Percentiles rank a stretch among this genome's conserved stretches.
phyloP scores from a whole-genome alignment of 2,888 invertebrate species.

The Lamellibrachia satsuma region DNA sequence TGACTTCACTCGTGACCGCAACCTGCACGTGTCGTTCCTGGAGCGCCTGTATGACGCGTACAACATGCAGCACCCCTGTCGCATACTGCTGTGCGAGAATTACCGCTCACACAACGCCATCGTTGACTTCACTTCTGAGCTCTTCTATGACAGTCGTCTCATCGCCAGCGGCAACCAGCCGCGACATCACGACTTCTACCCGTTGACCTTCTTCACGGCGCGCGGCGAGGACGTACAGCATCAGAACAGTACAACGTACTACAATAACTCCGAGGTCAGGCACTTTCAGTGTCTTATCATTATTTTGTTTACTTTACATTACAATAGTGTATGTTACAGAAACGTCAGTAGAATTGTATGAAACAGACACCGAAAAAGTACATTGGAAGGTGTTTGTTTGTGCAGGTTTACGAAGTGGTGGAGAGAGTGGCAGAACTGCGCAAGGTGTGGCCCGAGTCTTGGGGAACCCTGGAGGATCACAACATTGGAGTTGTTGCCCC shows the following conservation, averaged over 20 bases:
- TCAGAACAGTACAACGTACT: slow-evolving; percentile 77
- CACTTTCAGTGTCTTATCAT: background rate
- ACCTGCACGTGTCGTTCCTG: slow-evolving; percentile 73
- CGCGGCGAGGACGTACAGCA: slow-evolving; percentile 84
- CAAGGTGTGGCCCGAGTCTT: slow-evolving; percentile 78
- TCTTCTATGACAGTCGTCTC: slow-evolving; percentile 77
- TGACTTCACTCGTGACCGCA: slow-evolving; percentile 67
- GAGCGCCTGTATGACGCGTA: slow-evolving; percentile 83
- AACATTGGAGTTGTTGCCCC: slow-evolving; percentile 87
- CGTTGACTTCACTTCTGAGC: slow-evolving; percentile 81
- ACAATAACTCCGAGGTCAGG: slow-evolving; percentile 79
- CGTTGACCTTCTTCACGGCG: slow-evolving; percentile 82
- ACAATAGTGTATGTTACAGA: background rate
- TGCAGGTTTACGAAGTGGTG: slow-evolving; percentile 77
- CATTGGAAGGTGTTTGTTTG: slow-evolving; percentile 18
- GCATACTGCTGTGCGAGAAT: slow-evolving; percentile 82
- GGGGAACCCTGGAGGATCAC: slow-evolving; percentile 75
- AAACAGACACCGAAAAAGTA: background rate
- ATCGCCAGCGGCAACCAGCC: slow-evolving; percentile 74
- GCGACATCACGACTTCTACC: slow-evolving; percentile 65
- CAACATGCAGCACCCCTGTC: slow-evolving; percentile 77
- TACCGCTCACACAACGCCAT: slow-evolving; percentile 85
- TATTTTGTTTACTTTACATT: background rate
- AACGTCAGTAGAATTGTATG: background rate
- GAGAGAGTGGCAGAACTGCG: slow-evolving; percentile 79